Percentiles rank a stretch among this genome's conserved stretches.
phyloP scores from a whole-genome alignment of 1,140 invertebrate species.

The Choristoneura fumiferana region DNA sequence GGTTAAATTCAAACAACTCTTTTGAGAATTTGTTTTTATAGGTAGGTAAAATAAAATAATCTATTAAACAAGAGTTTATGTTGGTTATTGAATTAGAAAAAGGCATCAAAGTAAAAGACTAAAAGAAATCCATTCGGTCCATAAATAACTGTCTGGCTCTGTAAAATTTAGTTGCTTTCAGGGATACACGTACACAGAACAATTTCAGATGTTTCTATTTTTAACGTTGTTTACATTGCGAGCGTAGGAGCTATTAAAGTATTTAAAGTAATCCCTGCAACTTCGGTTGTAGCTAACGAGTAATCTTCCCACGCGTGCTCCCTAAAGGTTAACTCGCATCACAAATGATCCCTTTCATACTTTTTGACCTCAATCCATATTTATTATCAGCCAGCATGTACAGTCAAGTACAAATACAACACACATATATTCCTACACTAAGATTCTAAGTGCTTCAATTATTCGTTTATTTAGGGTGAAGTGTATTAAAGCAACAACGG shows the following conservation, averaged over 20 bases:
- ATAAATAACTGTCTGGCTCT: background rate
- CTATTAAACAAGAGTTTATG: background rate
- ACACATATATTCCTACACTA: no score
- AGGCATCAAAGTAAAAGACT: background rate
- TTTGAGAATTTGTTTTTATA: background rate
- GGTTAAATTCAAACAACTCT: background rate
- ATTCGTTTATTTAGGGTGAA: background rate
- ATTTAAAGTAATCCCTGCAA: constrained; percentile 10
- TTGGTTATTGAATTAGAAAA: background rate
- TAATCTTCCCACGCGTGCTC: background rate
- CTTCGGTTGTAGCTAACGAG: no score
- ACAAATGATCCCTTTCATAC: background rate
- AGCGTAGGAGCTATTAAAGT: background rate
- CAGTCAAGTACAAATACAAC: no score
- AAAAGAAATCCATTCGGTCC: background rate
- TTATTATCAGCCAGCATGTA: background rate
- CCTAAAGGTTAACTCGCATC: background rate
- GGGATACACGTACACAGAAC: background rate
- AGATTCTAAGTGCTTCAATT: no score
- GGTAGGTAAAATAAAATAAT: background rate
- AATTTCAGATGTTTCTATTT: background rate
- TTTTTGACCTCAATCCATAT: background rate
- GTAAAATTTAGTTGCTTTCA: background rate
- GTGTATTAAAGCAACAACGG: background rate
- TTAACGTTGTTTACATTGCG: background rate